A percentile compares a stretch with the other conserved stretches of the same genome.
phyloP scores from a whole-genome alignment of 1,140 invertebrate species.

The Cepaea nemoralis region DNA sequence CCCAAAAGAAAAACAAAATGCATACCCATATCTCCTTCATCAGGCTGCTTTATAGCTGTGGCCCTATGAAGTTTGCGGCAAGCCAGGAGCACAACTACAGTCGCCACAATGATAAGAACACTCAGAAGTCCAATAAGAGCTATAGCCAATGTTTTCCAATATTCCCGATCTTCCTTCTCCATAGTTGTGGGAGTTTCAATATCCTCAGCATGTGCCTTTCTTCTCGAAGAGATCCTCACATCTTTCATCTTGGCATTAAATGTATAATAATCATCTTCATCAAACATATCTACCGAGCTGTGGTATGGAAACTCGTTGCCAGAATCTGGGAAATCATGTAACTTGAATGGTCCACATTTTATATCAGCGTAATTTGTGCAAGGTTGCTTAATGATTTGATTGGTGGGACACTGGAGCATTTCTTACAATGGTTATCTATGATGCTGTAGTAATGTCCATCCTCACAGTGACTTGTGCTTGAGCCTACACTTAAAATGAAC shows the following conservation, averaged over 20 bases:
- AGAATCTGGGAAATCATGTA: conserved; percentile 33
- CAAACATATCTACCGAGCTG: not conserved
- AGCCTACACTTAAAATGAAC: not conserved
- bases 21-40: conserved; percentile 43
- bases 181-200: conserved; percentile 29
- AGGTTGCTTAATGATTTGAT: conserved; percentile 49
- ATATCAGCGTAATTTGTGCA: conserved; percentile 43
- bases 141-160: conserved; percentile 53
- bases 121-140: conserved; percentile 53
- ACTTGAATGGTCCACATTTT: conserved; percentile 48
- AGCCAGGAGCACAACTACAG: conserved; percentile 45
- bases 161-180: conserved; percentile 47
- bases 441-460: conserved; percentile 35
- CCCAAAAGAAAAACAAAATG: not conserved
- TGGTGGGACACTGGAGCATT: conserved; percentile 48
- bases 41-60: conserved; percentile 37
- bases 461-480: not conserved
- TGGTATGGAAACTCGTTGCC: not conserved
- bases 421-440: conserved; percentile 2
- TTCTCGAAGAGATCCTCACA: not conserved
- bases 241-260: not conserved
- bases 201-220: not conserved
- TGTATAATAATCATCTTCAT: not conserved
- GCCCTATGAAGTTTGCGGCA: conserved; percentile 47
- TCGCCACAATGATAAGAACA: conserved; percentile 48